A percentile compares a stretch with the other conserved stretches of the same genome.
Conservation (phyloP, 2,888 invertebrate genomes). For the Tetragonula carbonaria region DNA sequence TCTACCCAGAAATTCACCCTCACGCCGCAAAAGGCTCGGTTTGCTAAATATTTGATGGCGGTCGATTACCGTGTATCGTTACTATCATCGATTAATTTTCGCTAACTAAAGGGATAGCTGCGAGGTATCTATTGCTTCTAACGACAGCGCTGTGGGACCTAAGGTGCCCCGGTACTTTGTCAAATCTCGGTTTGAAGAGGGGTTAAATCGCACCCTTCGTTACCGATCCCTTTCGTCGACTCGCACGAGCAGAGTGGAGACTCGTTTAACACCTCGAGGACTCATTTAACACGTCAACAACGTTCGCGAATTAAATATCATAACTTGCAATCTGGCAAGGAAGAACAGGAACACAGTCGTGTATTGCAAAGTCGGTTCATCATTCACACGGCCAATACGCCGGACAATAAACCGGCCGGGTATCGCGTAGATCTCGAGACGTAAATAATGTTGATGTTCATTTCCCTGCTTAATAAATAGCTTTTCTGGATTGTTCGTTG, state of each 20-base stretch:
- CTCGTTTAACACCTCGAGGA: neutral
- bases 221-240: neutral
- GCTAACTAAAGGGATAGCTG: slow-evolving; percentile 34
- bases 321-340: neutral
- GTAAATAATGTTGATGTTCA: slow-evolving; percentile 47
- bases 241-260: neutral
- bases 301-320: slow-evolving; percentile 6
- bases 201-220: slow-evolving; percentile 16
- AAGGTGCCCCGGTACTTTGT: slow-evolving; percentile 32
- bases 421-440: neutral
- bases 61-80: slow-evolving; percentile 50
- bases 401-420: slow-evolving; percentile 51
- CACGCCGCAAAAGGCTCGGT: slow-evolving; percentile 10
- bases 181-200: slow-evolving; percentile 21
- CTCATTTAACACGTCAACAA: too few species aligned
- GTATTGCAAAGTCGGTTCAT: slow-evolving; percentile 24
- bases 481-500: slow-evolving; percentile 8
- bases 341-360: neutral
- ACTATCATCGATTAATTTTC: slow-evolving; percentile 57
- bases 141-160: slow-evolving; percentile 5
- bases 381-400: slow-evolving; percentile 31
- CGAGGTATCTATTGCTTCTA: slow-evolving; percentile 7
- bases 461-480: slow-evolving; percentile 52
- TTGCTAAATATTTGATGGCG: slow-evolving; percentile 51
- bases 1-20: neutral